Conservation (phyloP, 92 coral and sea anemone species). For the Galaxea fascicularis region DNA sequence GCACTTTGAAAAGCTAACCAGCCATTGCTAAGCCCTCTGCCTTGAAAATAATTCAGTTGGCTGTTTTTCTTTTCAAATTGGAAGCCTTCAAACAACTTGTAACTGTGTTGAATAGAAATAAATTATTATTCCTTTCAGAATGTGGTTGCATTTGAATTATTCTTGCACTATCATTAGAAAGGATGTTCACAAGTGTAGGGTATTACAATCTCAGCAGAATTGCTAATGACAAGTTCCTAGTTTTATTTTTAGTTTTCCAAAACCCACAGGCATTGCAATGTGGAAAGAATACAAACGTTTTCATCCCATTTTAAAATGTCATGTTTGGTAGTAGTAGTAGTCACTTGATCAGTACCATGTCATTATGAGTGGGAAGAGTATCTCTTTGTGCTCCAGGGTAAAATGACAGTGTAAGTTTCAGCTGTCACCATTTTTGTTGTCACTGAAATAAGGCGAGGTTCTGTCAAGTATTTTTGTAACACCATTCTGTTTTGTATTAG, state of each 20-base stretch:
- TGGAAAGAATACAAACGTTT: too few species aligned
- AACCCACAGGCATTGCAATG: neutral
- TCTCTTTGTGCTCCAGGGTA: too few species aligned
- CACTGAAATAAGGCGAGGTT: too few species aligned
- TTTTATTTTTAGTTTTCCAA: neutral
- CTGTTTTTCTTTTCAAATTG: constrained; percentile 17
- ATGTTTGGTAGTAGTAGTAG: too few species aligned
- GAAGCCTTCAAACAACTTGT: neutral
- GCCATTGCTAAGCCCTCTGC: constrained; percentile 29
- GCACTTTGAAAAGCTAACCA: constrained; percentile 14
- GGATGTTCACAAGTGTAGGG: neutral
- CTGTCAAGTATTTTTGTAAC: too few species aligned
- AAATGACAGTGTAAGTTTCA: too few species aligned
- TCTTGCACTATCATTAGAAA: neutral
- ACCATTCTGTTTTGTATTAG: too few species aligned
- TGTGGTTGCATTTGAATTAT: neutral
- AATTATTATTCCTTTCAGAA: neutral
- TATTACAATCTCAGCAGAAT: too few species aligned
- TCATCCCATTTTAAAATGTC: too few species aligned
- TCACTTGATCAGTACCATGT: too few species aligned
- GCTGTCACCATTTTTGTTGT: too few species aligned
- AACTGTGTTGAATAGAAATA: neutral
- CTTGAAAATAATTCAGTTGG: constrained; percentile 2
- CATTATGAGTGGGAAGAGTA: too few species aligned
- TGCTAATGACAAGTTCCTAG: neutral